Conservation (phyloP, 1,140 invertebrate genomes). For the Nebria ingens region DNA sequence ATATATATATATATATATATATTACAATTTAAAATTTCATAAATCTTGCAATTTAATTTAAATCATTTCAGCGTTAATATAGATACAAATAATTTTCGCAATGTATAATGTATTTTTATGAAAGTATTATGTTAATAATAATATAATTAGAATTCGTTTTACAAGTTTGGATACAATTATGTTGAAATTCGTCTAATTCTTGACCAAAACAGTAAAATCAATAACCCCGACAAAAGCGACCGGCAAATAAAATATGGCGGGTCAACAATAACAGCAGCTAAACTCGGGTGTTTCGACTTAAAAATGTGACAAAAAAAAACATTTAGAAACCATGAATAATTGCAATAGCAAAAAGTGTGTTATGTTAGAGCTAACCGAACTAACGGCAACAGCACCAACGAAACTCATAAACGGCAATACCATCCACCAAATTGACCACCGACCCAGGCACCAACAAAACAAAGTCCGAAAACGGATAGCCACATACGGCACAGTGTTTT, state of each 20-base stretch:
- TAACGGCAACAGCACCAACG: not conserved
- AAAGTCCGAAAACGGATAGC: constrained; percentile 2
- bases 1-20: too few species aligned
- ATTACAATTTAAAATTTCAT: too few species aligned
- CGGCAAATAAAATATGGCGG: not conserved
- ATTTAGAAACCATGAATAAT: not conserved
- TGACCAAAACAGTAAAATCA: too few species aligned
- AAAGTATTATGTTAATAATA: too few species aligned
- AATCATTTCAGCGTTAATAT: too few species aligned
- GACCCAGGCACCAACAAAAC: not conserved
- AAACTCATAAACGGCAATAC: not conserved
- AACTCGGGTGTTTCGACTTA: not conserved
- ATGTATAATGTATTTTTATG: too few species aligned
- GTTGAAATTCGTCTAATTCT: too few species aligned
- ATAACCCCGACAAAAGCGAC: not conserved
- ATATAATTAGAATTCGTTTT: too few species aligned
- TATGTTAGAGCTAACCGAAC: constrained; percentile 1
- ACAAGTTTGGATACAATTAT: too few species aligned
- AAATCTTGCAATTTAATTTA: too few species aligned
- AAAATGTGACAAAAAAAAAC: not conserved
- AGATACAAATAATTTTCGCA: too few species aligned
- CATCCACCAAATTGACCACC: not conserved
- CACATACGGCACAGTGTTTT: not conserved
- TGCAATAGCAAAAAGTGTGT: constrained; percentile 4
- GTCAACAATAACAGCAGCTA: not conserved